Conservation (phyloP, 2,888 invertebrate species). For the Gymnocheta viridis region DNA sequence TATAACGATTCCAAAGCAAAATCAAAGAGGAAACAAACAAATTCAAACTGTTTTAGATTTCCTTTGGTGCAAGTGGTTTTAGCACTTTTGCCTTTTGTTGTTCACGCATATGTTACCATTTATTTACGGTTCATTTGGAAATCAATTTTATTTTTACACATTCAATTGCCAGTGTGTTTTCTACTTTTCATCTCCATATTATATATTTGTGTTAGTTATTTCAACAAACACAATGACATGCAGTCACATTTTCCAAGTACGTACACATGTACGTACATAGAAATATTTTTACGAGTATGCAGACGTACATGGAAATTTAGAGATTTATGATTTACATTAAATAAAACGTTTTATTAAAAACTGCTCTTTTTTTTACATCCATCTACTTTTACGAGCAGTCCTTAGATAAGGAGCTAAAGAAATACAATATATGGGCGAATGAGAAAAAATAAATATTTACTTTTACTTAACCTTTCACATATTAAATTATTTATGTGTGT, state of each 20-base stretch:
- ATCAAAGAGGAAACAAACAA: neutral
- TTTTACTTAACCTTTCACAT: slow-evolving; percentile 7
- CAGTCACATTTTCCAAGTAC: neutral
- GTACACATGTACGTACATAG: neutral
- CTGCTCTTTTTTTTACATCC: neutral
- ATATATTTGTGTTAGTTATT: slow-evolving; percentile 22
- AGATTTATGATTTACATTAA: slow-evolving; percentile 62
- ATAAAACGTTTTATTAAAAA: slow-evolving; percentile 61
- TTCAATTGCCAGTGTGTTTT: slow-evolving; percentile 45
- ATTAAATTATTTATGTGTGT: slow-evolving; percentile 30
- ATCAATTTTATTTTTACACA: slow-evolving; percentile 70
- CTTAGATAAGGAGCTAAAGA: neutral
- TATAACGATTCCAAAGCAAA: neutral
- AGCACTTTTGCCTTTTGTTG: slow-evolving; percentile 65
- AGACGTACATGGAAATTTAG: slow-evolving; percentile 35
- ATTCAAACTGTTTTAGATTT: slow-evolving; percentile 27
- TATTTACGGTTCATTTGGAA: slow-evolving; percentile 78
- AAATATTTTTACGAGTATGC: neutral
- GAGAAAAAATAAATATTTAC: neutral
- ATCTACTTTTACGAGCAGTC: neutral
- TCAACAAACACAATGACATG: slow-evolving; percentile 43
- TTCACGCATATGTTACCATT: slow-evolving; percentile 73
- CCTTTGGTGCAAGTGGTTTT: slow-evolving; percentile 39
- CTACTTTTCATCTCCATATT: neutral
- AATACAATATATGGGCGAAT: neutral